phyloP scores from a whole-genome alignment of 2,888 invertebrate genomes.

The Ectemnius cavifrons region DNA sequence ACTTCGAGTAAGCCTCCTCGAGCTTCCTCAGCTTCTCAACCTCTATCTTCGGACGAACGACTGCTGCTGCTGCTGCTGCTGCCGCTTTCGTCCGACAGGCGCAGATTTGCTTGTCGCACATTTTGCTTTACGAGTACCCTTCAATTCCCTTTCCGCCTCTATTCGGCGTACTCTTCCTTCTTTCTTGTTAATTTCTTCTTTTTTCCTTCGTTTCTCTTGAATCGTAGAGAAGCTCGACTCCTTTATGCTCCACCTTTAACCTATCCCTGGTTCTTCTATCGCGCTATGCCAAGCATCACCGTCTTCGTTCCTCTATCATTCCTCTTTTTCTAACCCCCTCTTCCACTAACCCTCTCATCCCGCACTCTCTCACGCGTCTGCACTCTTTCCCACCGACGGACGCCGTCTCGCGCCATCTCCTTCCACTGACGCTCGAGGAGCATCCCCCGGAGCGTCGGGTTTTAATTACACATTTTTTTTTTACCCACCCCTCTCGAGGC shows the following conservation, averaged over 20 bases:
- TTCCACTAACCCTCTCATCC: neutral
- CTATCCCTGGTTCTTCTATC: slow-evolving; percentile 23
- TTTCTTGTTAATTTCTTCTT: neutral
- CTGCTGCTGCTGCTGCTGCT: neutral
- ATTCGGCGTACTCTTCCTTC: neutral
- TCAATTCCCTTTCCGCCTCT: neutral
- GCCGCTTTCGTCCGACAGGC: slow-evolving; percentile 61
- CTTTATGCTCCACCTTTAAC: slow-evolving; percentile 6
- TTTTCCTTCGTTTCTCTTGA: neutral
- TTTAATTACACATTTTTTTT: slow-evolving; percentile 68
- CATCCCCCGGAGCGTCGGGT: slow-evolving; percentile 60
- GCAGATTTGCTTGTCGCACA: slow-evolving; percentile 71
- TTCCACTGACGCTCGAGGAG: slow-evolving; percentile 19
- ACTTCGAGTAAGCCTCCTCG: slow-evolving; percentile 79
- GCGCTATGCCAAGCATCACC: slow-evolving; percentile 24
- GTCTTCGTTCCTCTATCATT: neutral
- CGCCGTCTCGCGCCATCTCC: neutral
- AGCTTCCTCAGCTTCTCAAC: slow-evolving; percentile 76
- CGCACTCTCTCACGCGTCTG: neutral
- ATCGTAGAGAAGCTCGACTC: neutral
- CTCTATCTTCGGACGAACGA: slow-evolving; percentile 23
- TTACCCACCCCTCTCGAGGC: slow-evolving; percentile 49
- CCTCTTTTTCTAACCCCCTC: neutral
- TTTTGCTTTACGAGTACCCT: slow-evolving; percentile 41
- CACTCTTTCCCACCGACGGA: too few relatives aligned